Conservation (phyloP, 2,113 vertebrate species). For the Agapornis roseicollis region DNA sequence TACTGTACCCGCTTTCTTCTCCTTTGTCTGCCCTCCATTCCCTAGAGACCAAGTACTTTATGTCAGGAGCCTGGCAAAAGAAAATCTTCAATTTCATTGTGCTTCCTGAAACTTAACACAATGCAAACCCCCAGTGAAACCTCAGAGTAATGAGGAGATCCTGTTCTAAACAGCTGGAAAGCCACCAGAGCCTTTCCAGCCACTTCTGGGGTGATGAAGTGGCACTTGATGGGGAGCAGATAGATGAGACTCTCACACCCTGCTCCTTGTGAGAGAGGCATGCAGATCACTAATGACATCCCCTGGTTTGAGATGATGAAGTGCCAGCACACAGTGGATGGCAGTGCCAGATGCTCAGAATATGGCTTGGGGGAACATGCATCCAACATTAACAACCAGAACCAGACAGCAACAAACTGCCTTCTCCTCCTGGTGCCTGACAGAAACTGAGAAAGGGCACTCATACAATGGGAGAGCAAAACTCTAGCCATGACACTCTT, state of each 20-base stretch:
- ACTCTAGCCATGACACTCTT: not conserved
- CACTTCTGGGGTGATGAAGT: not conserved
- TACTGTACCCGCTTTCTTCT: not conserved
- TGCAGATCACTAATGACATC: not conserved
- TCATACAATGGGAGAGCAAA: not conserved
- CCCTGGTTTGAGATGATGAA: slow-evolving; percentile 14
- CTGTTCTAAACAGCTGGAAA: not conserved
- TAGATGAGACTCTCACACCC: not conserved
- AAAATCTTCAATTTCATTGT: not conserved
- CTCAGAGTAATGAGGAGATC: not conserved
- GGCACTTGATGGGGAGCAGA: not conserved
- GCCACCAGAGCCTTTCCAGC: not conserved
- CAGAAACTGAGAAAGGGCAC: not conserved
- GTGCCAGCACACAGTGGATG: not conserved
- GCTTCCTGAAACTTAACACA: slow-evolving; percentile 19
- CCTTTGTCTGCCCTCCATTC: slow-evolving; percentile 12
- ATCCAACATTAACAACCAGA: not conserved
- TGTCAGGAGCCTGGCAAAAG: slow-evolving; percentile 2
- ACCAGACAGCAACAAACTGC: not conserved
- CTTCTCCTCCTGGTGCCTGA: not conserved
- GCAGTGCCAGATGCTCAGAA: not conserved
- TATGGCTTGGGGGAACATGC: not conserved
- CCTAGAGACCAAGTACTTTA: not conserved
- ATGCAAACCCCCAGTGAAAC: not conserved
- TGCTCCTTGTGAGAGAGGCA: not conserved